phyloP scores from a whole-genome alignment of 2,113 vertebrate species.

The Istiophorus platypterus region DNA sequence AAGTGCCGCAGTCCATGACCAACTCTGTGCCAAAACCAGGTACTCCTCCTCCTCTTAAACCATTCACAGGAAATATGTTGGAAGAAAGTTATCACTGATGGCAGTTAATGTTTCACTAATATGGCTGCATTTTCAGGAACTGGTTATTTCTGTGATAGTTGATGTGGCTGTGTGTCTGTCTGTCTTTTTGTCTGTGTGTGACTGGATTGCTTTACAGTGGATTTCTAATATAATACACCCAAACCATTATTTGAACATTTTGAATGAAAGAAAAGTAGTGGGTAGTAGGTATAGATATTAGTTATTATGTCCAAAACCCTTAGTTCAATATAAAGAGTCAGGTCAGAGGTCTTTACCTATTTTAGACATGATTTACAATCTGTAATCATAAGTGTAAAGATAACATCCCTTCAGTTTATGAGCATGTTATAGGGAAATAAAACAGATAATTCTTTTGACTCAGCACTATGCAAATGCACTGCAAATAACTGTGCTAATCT shows the following conservation, averaged over 20 bases:
- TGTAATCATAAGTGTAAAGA: constrained; percentile 3
- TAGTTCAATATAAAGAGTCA: background rate
- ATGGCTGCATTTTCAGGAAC: constrained; percentile 4
- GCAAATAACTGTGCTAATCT: constrained; percentile 51
- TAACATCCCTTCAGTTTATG: background rate
- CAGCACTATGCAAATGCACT: constrained; percentile 47
- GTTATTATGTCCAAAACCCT: too few species aligned
- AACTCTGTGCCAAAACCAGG: constrained; percentile 98
- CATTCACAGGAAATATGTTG: constrained; percentile 31
- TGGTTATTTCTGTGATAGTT: constrained; percentile 13
- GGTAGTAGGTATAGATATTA: background rate
- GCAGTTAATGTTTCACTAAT: constrained; percentile 20
- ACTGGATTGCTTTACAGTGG: background rate
- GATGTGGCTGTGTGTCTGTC: constrained; percentile 12
- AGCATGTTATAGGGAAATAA: constrained; percentile 27
- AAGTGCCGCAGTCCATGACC: constrained; percentile 97
- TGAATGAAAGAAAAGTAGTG: background rate
- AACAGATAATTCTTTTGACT: constrained; percentile 40
- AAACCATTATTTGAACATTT: background rate
- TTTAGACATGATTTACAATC: background rate
- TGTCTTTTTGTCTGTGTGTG: background rate
- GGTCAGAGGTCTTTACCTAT: background rate
- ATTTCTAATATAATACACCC: background rate
- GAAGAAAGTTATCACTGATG: constrained; percentile 18
- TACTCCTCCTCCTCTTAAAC: constrained; percentile 66